Evolutionary conservation across 1,140 invertebrate genomes (phyloP).

Genomic region (Hylyphantes graminicola): DNA sequence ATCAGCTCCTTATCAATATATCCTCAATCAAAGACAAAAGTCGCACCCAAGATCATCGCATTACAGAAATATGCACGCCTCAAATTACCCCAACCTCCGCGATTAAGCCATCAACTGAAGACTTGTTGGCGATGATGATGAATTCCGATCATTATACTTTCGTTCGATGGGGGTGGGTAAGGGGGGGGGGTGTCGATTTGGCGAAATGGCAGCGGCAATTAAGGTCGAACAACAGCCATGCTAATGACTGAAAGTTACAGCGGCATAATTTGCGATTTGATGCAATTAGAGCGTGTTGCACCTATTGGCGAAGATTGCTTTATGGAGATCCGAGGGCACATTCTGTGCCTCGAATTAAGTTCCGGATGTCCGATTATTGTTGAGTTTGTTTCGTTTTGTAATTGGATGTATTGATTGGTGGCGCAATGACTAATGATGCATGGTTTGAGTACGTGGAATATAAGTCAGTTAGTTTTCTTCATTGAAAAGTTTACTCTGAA

Average conservation of each 20-base stretch:
- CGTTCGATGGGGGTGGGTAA: not conserved
- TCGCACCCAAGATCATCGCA: not conserved
- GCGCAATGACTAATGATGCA: too few species aligned
- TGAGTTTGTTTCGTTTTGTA: too few species aligned
- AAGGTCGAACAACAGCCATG: conserved; percentile 45
- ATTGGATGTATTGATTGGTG: too few species aligned
- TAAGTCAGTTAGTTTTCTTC: too few species aligned
- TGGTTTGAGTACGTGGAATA: too few species aligned
- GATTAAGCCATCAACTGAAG: conserved; percentile 19
- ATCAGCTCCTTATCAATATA: not conserved
- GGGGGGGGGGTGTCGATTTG: conserved; percentile 45
- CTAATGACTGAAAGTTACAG: conserved; percentile 54
- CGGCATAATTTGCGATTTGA: conserved; percentile 54
- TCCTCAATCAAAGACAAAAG: not conserved
- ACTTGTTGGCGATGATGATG: conserved; percentile 36
- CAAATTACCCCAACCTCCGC: conserved; percentile 2
- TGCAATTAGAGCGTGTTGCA: conserved; percentile 45
- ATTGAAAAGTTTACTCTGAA: too few species aligned
- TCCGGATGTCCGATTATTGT: too few species aligned
- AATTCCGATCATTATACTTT: conserved; percentile 40
- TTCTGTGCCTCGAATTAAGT: too few species aligned
- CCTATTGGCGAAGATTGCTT: too few species aligned
- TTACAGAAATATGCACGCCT: conserved; percentile 19
- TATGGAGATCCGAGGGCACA: too few species aligned
- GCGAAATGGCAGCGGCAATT: conserved; percentile 45